Conservation (phyloP, 1,140 invertebrate genomes). For the Ceratina australensis region DNA sequence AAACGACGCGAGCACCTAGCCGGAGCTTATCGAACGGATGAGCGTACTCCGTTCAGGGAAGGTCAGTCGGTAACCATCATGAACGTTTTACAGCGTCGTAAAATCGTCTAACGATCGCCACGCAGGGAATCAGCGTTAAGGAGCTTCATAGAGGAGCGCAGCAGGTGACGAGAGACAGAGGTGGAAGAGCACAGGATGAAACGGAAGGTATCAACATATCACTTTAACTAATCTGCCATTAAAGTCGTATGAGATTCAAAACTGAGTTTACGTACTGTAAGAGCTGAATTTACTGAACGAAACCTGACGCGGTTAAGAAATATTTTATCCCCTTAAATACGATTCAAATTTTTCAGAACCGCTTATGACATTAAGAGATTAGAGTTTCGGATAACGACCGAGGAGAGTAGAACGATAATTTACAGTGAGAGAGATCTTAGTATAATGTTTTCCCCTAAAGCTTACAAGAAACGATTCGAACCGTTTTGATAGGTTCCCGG, state of each 20-base stretch:
- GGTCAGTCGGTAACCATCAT: conserved; percentile 48
- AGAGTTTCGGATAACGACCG: too few species aligned
- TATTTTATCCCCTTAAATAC: conserved; percentile 7
- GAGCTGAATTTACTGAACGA: too few species aligned
- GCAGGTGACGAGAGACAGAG: background rate
- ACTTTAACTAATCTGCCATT: conserved; percentile 26
- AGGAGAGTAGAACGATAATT: too few species aligned
- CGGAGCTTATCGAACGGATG: conserved; percentile 32
- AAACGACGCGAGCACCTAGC: conserved; percentile 5
- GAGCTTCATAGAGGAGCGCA: background rate
- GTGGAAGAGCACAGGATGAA: background rate
- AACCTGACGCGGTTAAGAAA: too few species aligned
- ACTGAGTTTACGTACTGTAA: too few species aligned
- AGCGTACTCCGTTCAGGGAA: conserved; percentile 40
- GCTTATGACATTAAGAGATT: too few species aligned
- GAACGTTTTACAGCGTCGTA: conserved; percentile 55
- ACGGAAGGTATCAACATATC: conserved; percentile 38
- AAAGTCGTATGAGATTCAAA: too few species aligned
- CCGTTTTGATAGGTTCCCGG: background rate
- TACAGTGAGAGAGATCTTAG: too few species aligned
- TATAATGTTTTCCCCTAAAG: conserved; percentile 26
- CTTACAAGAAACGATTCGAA: background rate
- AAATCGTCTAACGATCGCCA: conserved; percentile 55
- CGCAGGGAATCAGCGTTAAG: conserved; percentile 39
- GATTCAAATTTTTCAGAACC: too few species aligned